Evolutionary conservation across 1,140 invertebrate genomes (phyloP), one percentile per base, ranked within the genome.

Genomic region (Zaprionus ghesquierei): DNA sequence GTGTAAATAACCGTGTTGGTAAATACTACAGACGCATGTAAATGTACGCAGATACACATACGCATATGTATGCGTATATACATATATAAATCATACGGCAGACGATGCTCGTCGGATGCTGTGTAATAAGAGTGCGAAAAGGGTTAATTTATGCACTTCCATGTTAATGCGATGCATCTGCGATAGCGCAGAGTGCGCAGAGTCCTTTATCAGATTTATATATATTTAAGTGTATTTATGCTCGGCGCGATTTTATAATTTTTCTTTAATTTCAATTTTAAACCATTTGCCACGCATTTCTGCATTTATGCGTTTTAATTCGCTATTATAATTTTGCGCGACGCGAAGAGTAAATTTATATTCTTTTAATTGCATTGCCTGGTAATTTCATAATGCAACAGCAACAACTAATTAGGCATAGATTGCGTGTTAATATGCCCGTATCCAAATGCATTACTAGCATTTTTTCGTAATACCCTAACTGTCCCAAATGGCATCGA

Each of bases 121-220:
- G 82, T 81, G 82, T 81, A 78, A 81, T 81, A 78, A 81, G 59
- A 59, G 68, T 18, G 62, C 50, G 70, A 77, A 79, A 73, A 74
- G 60, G 73, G 51, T 80, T 86, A 77, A 87, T 87, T 86, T 89
- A 87, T 87, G 74, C 75, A 79, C 76, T 85, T 82, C 79, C 81
- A 82, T 82, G 82, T 82, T 86, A 86, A 87, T 86, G 79, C 75
- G 79, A 59, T 81, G 64, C 82, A 77, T 81, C 78, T 86, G 81
- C 75, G 41, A 75, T 54, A 38, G 55, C 10, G 15, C 35, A 41
- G 6, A 41, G n/a, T 41, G n/a, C 6, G 35, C 35, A 8, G 20
- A 22, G 61, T 72, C 51, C 69, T 79, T 86, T 81, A 86, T 87
- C 82, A 77, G 84, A 86, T 87, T 86, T 73, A 81, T 81, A 76